Base-by-base conservation (phyloP, 2,888 invertebrate species). In the Mamestra brassicae region DNA sequence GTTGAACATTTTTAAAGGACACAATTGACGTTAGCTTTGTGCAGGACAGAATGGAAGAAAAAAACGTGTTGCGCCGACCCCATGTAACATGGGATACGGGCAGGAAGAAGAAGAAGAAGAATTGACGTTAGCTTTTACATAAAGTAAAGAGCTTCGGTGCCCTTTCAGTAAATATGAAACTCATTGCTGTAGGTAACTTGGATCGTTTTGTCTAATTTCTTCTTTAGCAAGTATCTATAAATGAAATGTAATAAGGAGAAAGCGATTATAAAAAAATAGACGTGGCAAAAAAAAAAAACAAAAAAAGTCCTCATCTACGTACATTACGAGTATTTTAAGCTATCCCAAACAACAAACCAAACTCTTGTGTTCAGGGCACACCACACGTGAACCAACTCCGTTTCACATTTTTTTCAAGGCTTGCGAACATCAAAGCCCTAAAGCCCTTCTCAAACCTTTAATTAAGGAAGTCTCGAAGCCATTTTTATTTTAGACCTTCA, bases 401-500 rank as follows among this genome's bases (percentile, higher is more conserved):
- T 50, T 55, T 34, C 38, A 6, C 64, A 78, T 73, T 84, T 82
- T 82, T 81, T 79, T 76, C 61, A 68, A 65, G 61, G 61, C 75
- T 61, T 77, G 45, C 71, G 34, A 71, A 82, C 85, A 80, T 86
- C 89, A 88, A 87, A 89, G 84, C 70, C 45, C 15, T 72, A 88
- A 87, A 89, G 84, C 70, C 45, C 15, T 72, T 72, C 77, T 76
- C 79, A 74, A 75, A 82, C 77, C 84, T 85, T 86, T 90, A 90
- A 90, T 91, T 88, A 90, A 89, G 84, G 85, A 85, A 89, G 85
- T 88, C 89, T 87, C 83, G 74, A 88, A 83, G 78, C 84, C 83
- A 85, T 85, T 89, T 85, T 86, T 85, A 80, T 83, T 88, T 87
- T 79, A 85, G 75, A 76, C 78, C 72, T 78, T 88, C 90, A 90